Evolutionary conservation across 2,113 vertebrate species (phyloP).

Genomic region (Suncus etruscus): DNA sequence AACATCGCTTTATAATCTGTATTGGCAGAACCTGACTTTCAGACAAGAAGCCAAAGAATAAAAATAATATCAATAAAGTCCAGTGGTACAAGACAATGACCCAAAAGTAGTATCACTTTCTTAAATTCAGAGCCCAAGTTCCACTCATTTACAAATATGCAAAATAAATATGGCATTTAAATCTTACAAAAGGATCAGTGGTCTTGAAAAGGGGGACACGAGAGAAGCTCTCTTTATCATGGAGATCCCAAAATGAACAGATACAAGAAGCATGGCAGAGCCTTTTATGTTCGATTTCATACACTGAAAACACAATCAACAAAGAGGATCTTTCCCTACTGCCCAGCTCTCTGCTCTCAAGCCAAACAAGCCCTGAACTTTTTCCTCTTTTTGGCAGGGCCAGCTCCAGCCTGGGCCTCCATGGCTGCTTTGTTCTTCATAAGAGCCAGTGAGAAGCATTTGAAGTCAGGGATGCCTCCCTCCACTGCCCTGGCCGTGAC

Average conservation of each 20-base stretch:
- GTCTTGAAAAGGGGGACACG: not conserved
- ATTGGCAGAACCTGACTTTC: slow-evolving; percentile 13
- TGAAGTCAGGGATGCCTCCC: slow-evolving; percentile 16
- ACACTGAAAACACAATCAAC: slow-evolving; percentile 40
- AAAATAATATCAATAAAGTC: not conserved
- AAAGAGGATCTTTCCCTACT: too few species aligned
- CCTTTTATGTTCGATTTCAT: slow-evolving; percentile 20
- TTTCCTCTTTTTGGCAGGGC: slow-evolving; percentile 63
- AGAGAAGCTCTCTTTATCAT: not conserved
- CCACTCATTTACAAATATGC: slow-evolving; percentile 1
- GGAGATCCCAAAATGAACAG: too few species aligned
- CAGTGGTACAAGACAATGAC: not conserved
- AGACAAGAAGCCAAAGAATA: not conserved
- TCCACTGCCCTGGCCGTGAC: slow-evolving; percentile 28
- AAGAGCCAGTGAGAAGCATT: not conserved
- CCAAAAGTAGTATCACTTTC: not conserved
- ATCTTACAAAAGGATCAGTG: not conserved
- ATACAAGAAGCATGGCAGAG: slow-evolving; percentile 35
- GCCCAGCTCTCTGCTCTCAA: too few species aligned
- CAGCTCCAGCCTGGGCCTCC: not conserved
- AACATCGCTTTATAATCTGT: not conserved
- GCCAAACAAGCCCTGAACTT: slow-evolving; percentile 25
- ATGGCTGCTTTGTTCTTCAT: slow-evolving; percentile 49
- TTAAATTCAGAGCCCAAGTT: not conserved
- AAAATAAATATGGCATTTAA: slow-evolving; percentile 35